A percentile compares a stretch with the other conserved stretches of the same genome.
These are phyloP conservation scores for Bombus waltoni DNA, from an alignment of 1,140 invertebrate genomes.

Conservation along the genomic window DNA sequence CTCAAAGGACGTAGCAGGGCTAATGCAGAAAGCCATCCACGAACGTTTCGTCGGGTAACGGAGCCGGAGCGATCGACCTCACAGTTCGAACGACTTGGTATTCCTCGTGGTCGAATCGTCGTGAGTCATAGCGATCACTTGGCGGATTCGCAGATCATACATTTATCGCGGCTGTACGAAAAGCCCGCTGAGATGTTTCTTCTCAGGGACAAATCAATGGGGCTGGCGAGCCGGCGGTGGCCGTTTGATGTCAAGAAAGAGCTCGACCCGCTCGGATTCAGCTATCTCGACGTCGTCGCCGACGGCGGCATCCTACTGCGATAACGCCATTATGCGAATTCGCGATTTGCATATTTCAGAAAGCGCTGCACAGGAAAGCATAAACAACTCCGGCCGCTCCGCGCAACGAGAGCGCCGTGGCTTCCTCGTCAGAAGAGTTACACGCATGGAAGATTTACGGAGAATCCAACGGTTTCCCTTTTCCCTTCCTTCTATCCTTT, in stretches of 20 bases:
- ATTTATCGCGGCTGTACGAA: slow-evolving; percentile 29
- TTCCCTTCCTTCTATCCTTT: slow-evolving; percentile 25
- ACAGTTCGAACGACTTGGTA: neutral
- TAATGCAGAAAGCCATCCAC: neutral
- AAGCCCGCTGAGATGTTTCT: slow-evolving; percentile 33
- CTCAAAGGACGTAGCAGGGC: neutral
- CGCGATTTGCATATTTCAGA: slow-evolving; percentile 80
- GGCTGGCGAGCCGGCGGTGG: slow-evolving; percentile 34
- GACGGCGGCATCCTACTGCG: slow-evolving; percentile 70
- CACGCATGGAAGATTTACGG: slow-evolving; percentile 75
- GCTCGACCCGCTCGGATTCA: slow-evolving; percentile 57
- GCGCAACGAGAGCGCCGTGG: slow-evolving; percentile 65
- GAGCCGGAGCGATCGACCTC: neutral
- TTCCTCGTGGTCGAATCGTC: neutral
- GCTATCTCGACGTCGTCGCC: slow-evolving; percentile 60
- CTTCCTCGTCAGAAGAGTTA: slow-evolving; percentile 78
- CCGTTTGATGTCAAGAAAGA: slow-evolving; percentile 64
- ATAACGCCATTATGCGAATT: slow-evolving; percentile 79
- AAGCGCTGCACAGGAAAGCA: slow-evolving; percentile 79
- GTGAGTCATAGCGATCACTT: slow-evolving; percentile 23
- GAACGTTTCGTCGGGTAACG: neutral
- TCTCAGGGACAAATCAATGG: slow-evolving; percentile 46
- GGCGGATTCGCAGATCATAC: slow-evolving; percentile 34
- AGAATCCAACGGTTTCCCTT: slow-evolving; percentile 56
- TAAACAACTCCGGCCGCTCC: slow-evolving; percentile 75